These are phyloP conservation scores for Biston stratarius DNA, from an alignment of 2,888 invertebrate genomes.

Conservation along the genomic window DNA sequence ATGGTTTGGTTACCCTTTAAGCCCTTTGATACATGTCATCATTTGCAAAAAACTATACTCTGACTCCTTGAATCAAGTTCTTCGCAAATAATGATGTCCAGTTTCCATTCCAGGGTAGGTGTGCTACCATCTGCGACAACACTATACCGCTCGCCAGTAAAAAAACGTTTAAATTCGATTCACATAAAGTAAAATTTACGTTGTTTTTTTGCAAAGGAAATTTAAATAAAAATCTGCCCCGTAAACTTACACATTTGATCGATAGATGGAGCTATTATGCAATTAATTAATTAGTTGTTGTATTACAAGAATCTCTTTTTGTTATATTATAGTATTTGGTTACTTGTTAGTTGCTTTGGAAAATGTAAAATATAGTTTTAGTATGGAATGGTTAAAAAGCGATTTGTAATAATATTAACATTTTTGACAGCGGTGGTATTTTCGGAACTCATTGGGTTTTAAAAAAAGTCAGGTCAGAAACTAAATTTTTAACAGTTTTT, in stretches of 20 bases:
- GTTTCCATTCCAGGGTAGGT: no score
- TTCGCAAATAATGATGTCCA: no score
- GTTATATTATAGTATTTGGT: conserved; percentile 15
- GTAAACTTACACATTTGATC: conserved; percentile 7
- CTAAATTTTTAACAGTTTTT: background rate
- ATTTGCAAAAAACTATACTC: no score
- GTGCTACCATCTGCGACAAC: no score
- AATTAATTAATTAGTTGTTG: conserved; percentile 20
- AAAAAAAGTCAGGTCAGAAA: background rate
- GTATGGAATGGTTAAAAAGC: conserved; percentile 15
- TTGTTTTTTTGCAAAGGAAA: no score
- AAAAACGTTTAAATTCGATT: no score
- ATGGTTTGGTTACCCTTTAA: no score
- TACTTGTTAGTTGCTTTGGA: conserved; percentile 33
- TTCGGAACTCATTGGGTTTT: conserved; percentile 16
- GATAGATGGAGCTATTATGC: conserved; percentile 20
- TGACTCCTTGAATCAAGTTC: no score
- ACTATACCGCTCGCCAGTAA: no score
- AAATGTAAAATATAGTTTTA: conserved; percentile 36
- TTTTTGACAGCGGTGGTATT: conserved; percentile 27
- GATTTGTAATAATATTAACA: conserved; percentile 13
- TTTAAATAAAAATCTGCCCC: no score
- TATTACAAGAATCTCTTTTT: conserved; percentile 34
- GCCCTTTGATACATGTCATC: no score
- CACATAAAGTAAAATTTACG: no score